A percentile compares a stretch with the other conserved stretches of the same genome.
phyloP scores from a whole-genome alignment of 1,140 invertebrate species.

The Copidosoma floridanum region DNA sequence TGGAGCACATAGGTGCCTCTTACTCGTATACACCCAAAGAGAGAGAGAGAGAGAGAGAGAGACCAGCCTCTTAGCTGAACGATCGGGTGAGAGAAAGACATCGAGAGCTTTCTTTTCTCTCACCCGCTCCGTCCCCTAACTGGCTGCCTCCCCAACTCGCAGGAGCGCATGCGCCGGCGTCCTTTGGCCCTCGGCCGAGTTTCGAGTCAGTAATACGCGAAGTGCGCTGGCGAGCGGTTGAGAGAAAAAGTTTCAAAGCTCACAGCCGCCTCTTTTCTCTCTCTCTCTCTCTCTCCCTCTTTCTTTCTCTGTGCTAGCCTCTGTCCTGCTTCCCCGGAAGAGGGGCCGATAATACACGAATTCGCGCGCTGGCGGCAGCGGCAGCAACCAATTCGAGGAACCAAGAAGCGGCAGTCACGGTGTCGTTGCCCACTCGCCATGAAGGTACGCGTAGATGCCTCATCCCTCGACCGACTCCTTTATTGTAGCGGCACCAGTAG shows the following conservation, averaged over 20 bases:
- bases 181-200: constrained; percentile 30
- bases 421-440: constrained; percentile 29
- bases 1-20: too few species aligned
- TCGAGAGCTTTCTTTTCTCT: neutral
- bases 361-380: too few species aligned
- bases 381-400: too few species aligned
- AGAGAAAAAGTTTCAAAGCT: too few species aligned
- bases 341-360: too few species aligned
- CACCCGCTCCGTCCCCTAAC: neutral
- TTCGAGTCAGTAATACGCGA: constrained; percentile 48
- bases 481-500: too few species aligned
- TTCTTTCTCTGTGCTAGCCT: constrained; percentile 1
- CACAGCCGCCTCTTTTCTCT: neutral
- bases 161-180: constrained; percentile 36
- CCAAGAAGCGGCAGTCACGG: too few species aligned
- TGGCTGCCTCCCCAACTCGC: neutral
- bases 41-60: too few species aligned
- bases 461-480: neutral
- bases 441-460: constrained; percentile 33
- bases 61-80: neutral
- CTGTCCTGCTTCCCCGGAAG: neutral
- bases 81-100: neutral
- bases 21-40: too few species aligned
- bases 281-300: neutral
- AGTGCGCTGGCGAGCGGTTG: constrained; percentile 44